Base-by-base conservation (phyloP, 1,140 invertebrate genomes). In the Drosophila nigrodunni region DNA sequence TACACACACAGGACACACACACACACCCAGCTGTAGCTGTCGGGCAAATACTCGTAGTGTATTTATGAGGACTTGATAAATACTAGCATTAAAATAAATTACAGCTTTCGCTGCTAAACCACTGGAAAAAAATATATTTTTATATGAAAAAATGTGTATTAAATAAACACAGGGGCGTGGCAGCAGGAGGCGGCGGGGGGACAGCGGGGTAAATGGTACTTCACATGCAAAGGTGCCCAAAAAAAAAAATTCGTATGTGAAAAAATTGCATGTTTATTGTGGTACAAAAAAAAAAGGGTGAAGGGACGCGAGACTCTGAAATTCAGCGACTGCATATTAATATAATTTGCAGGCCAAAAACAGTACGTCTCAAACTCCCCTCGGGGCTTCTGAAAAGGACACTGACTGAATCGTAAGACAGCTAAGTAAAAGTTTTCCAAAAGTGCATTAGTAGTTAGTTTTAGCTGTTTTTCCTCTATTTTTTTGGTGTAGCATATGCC, bases 71-170 rank as follows among this genome's bases (percentile, higher is more conserved):
- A 49, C 35, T 60, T 75, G 75, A 91, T 91, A 91, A 91, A 91
- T 91, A 91, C 76, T 60, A 68, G 68, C 90, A 91, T 91, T 91
- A 91, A 91, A 88, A 88, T 79, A 91, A 91, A 91, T 91, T 91
- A 91, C 83, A 75, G 71, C 78, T 80, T 77, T 85, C 73, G 59
- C 44, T 55, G 62, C 58, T 76, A 76, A 76, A 64, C 46, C 44
- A 30, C 35, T 10, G 49, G 61, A 54, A 77, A 61, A 30, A n/a
- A 43, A 43, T 70, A 25, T 54, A 15, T 15, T 8, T 52, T n/a
- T 70, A 35, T 50, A 25, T 49, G 39, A 25, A 54, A 54, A 44
- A 69, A 47, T 74, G 47, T 74, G 70, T 83, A 80, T 88, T 74
- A 80, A 79, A 88, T 83, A 74, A 71, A 74, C 73, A 87, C 71